Percentiles rank a stretch among this genome's conserved stretches.
Conservation (phyloP, 2,113 vertebrate species). For the Crotalus horridus region DNA sequence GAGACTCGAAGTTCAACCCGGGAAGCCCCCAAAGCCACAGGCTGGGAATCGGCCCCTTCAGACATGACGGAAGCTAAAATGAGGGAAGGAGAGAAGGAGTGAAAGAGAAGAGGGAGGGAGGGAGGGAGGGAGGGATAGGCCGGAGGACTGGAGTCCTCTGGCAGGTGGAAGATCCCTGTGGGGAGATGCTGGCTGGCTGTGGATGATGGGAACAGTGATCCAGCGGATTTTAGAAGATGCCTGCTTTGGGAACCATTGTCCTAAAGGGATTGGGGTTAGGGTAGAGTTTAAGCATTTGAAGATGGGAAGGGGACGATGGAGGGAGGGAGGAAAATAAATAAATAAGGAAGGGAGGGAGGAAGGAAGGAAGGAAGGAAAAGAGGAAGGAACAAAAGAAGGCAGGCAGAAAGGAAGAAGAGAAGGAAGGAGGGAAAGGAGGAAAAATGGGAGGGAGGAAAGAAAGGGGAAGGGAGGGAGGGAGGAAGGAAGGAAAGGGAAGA, state of each 20-base stretch:
- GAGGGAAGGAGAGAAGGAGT: background rate
- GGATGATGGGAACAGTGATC: background rate
- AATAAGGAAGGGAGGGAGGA: background rate
- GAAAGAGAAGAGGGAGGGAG: background rate
- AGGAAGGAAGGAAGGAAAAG: no score
- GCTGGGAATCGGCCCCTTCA: slow-evolving; percentile 75
- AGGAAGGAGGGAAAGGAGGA: no score
- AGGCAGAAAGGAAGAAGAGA: no score
- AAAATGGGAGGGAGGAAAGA: no score
- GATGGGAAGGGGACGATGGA: no score
- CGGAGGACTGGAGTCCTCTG: background rate
- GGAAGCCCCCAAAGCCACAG: slow-evolving; percentile 81
- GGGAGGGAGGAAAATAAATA: background rate
- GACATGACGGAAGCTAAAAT: slow-evolving; percentile 54
- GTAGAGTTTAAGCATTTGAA: no score
- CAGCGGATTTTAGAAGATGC: background rate
- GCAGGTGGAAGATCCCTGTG: background rate
- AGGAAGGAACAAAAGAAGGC: no score
- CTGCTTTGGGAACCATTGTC: background rate
- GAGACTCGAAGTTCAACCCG: slow-evolving; percentile 86
- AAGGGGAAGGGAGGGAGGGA: no score
- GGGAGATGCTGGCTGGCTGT: background rate
- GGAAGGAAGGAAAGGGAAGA: no score
- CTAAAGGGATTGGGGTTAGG: no score
- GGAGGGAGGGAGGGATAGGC: background rate